These are phyloP conservation scores for Brachyptera putata DNA, from an alignment of 2,888 invertebrate genomes.

Conservation along the genomic window DNA sequence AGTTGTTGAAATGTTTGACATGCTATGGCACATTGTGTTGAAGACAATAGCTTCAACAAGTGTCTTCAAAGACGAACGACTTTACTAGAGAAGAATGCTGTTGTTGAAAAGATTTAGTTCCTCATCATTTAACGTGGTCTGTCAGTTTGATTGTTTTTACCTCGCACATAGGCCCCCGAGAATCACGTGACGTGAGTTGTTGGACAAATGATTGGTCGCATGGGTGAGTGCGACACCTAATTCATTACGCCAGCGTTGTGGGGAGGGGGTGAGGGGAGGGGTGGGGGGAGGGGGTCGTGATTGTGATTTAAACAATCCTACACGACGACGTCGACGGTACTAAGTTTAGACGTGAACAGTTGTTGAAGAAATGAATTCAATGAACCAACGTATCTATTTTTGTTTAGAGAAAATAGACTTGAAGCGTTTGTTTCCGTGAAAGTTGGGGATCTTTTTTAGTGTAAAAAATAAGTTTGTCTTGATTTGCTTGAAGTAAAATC, in stretches of 20 bases:
- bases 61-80: not conserved
- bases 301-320: too few relatives aligned
- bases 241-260: constrained; percentile 4
- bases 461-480: too few relatives aligned
- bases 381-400: too few relatives aligned
- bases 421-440: too few relatives aligned
- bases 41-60: constrained; percentile 20
- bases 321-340: too few relatives aligned
- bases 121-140: constrained; percentile 13
- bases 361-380: too few relatives aligned
- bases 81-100: not conserved
- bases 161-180: not conserved
- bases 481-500: too few relatives aligned
- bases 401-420: too few relatives aligned
- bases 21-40: constrained; percentile 1
- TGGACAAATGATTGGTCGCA: constrained; percentile 15
- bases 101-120: constrained; percentile 20
- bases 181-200: not conserved
- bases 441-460: too few relatives aligned
- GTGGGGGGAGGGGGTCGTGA: too few relatives aligned
- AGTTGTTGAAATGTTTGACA: not conserved
- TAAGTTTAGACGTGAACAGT: constrained; percentile 4
- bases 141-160: constrained; percentile 10
- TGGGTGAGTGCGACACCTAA: constrained; percentile 5
- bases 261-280: not conserved